These are phyloP conservation scores for Zhuqinia jingwanae DNA, from an alignment of 2,888 invertebrate genomes.

Conservation along the genomic window DNA sequence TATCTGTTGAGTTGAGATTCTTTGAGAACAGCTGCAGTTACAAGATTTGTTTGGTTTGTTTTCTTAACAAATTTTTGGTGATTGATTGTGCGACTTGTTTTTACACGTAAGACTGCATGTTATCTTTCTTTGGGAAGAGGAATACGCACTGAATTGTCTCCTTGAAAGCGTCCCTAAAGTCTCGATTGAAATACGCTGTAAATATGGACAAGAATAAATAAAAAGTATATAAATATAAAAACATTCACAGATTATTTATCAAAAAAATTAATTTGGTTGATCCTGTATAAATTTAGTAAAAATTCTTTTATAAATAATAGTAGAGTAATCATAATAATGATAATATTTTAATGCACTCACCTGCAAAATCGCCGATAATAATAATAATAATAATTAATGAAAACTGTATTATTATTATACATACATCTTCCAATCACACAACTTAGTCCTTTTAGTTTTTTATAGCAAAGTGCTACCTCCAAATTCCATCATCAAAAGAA, in stretches of 20 bases:
- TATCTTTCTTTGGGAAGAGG: slow-evolving; percentile 79
- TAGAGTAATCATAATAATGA: too few species aligned
- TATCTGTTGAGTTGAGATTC: not conserved
- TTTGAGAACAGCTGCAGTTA: slow-evolving; percentile 27
- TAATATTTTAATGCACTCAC: too few species aligned
- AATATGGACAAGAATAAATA: not conserved
- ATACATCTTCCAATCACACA: too few species aligned
- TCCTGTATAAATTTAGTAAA: too few species aligned
- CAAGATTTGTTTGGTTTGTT: not conserved
- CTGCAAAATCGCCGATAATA: too few species aligned
- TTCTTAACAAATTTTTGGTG: not conserved
- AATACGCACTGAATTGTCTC: slow-evolving; percentile 95
- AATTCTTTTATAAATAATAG: too few species aligned
- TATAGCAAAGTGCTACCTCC: too few species aligned
- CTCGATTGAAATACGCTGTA: slow-evolving; percentile 96
- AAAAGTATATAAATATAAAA: not conserved
- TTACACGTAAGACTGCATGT: slow-evolving; percentile 79
- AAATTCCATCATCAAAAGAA: too few species aligned
- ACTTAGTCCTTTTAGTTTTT: not conserved
- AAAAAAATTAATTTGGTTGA: too few species aligned
- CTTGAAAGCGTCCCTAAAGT: slow-evolving; percentile 98
- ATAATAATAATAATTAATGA: too few species aligned
- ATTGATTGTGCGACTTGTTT: not conserved
- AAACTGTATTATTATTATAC: too few species aligned
- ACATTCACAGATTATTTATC: not conserved